Evolutionary conservation across 2,797 vertebrate genomes (phyloP).

Genomic region (Peromyscus nudipes): DNA sequence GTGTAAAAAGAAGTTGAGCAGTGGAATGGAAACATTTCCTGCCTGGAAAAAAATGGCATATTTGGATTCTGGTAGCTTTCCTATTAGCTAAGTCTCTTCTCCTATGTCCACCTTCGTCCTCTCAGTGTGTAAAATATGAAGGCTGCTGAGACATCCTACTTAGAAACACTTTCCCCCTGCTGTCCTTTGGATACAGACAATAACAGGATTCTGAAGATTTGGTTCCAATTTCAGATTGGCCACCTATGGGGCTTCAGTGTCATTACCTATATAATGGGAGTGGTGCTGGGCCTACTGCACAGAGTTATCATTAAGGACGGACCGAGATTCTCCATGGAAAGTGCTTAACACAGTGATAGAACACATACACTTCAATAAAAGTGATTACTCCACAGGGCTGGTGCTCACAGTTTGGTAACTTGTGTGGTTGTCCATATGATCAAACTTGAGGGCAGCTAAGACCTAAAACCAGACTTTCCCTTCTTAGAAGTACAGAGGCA

Average conservation of each 20-base stretch:
- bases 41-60: background rate
- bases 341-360: background rate
- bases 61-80: conserved; percentile 5
- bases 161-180: background rate
- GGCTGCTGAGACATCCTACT: background rate
- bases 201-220: background rate
- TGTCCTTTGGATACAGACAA: background rate
- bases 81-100: conserved; percentile 22
- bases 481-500: conserved; percentile 26
- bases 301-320: background rate
- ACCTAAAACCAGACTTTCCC: background rate
- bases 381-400: background rate
- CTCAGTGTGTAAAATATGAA: conserved; percentile 2
- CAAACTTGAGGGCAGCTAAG: background rate
- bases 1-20: background rate
- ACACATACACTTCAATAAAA: conserved; percentile 27
- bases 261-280: background rate
- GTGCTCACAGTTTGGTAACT: background rate
- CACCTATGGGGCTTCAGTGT: background rate
- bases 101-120: background rate
- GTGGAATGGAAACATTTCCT: background rate
- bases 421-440: conserved; percentile 41
- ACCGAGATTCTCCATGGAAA: conserved; percentile 19
- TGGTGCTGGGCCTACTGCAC: background rate
- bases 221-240: conserved; percentile 24